Base-by-base conservation (phyloP, 2,797 vertebrate genomes). In the Acipenser ruthenus region DNA sequence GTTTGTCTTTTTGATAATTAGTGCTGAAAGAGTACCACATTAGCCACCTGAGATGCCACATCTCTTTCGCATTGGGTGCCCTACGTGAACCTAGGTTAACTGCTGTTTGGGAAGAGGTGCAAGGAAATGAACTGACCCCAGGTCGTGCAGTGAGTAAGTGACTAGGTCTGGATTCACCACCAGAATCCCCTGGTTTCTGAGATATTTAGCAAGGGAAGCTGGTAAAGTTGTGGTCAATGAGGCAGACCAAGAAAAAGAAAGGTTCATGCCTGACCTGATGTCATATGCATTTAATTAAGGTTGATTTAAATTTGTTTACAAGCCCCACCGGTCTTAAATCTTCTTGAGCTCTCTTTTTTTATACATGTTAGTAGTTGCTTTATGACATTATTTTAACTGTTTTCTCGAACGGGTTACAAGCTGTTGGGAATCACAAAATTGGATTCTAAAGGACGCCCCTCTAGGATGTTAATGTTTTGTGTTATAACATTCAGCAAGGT, bases 91-190 rank as follows among this genome's bases (percentile, higher is more conserved):
- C 69, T 12, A 58, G 13, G 81, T 91, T 91, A 89, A 91, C 89
- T 74, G 75, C 82, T 81, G 88, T 88, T 84, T 89, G 87, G 78
- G 55, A 86, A 88, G 84, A 89, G 88, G 79, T 87, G 88, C 77
- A 77, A 89, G 90, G 90, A 91, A 91, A 91, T 91, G 87, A 91
- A 86, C 74, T 86, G 88, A 91, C 89, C 90, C 69, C 69, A 7
- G 74, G 89, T 90, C 86, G 86, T 6, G n/a, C 74, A 73, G 75
- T 73, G 80, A 88, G 86, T 87, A 85, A 82, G 74, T 75, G 80
- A 82, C 81, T 74, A 84, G 77, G 77, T 68, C 50, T 52, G 65
- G 79, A 68, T 69, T 71, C 72, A 75, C 71, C 68, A 58, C 71
- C 68, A 58, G 4, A 37, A 37, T 48, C 63, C 64, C 61, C 13